phyloP scores from a whole-genome alignment of 2,113 vertebrate species.

The Panurus biarmicus region DNA sequence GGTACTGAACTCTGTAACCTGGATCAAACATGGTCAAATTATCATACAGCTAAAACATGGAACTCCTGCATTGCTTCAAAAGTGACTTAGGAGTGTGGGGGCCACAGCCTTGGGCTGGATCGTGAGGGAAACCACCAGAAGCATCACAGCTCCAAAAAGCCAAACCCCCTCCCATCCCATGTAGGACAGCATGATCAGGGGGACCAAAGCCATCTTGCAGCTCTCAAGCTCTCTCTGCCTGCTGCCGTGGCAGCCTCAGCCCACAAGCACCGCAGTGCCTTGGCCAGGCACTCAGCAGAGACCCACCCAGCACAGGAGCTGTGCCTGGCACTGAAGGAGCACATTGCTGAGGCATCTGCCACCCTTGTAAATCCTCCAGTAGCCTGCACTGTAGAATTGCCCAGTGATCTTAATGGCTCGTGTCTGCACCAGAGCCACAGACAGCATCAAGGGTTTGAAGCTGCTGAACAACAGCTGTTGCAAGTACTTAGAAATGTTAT shows the following conservation, averaged over 20 bases:
- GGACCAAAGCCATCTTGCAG: background rate
- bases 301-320: background rate
- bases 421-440: background rate
- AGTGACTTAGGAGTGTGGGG: background rate
- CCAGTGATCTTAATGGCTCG: background rate
- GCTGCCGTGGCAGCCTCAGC: background rate
- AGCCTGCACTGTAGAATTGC: background rate
- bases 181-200: accelerated
- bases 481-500: background rate
- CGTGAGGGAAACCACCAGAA: accelerated
- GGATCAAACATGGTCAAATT: background rate
- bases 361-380: background rate
- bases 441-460: background rate
- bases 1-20: background rate
- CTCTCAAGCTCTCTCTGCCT: background rate
- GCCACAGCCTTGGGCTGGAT: background rate
- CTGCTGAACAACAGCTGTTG: background rate
- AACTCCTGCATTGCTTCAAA: background rate
- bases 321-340: background rate
- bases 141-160: background rate
- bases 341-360: accelerated
- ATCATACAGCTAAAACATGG: background rate
- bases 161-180: accelerated
- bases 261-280: background rate
- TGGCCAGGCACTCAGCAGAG: background rate